Conservation (phyloP, 2,888 invertebrate species). For the Calliphora vomitoria region DNA sequence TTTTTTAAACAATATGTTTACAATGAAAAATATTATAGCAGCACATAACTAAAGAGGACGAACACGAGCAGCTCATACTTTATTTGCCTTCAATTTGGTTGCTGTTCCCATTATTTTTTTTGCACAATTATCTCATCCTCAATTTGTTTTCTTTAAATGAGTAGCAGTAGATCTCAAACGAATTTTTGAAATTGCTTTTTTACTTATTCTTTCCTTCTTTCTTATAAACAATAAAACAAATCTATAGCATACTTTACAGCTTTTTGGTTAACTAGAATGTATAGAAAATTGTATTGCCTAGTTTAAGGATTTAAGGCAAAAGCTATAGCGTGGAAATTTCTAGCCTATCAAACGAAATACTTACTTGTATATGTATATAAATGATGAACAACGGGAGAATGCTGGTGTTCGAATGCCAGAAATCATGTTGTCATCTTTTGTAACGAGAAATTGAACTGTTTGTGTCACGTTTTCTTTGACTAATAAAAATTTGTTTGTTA, state of each 20-base stretch:
- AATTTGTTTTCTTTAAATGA: neutral
- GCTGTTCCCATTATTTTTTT: neutral
- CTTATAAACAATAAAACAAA: constrained; percentile 9
- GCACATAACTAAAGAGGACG: no score
- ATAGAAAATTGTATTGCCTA: constrained; percentile 1
- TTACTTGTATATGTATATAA: no score
- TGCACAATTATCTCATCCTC: neutral
- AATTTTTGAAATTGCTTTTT: neutral
- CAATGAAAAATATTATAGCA: neutral
- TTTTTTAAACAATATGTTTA: neutral
- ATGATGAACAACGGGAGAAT: neutral
- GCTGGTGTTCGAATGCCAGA: neutral
- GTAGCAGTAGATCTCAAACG: neutral
- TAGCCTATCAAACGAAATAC: neutral
- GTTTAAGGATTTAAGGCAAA: constrained; percentile 2
- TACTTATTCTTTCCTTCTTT: neutral
- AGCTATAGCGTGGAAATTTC: neutral
- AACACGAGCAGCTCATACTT: neutral
- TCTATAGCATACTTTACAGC: constrained; percentile 25
- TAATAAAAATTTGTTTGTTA: constrained; percentile 40
- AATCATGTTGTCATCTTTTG: constrained; percentile 41
- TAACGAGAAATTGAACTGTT: constrained; percentile 42
- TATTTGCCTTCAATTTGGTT: neutral
- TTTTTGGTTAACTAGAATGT: neutral
- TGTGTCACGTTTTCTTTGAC: constrained; percentile 62